Evolutionary conservation across 2,113 vertebrate species (phyloP).

Genomic region (Panthera tigris): DNA sequence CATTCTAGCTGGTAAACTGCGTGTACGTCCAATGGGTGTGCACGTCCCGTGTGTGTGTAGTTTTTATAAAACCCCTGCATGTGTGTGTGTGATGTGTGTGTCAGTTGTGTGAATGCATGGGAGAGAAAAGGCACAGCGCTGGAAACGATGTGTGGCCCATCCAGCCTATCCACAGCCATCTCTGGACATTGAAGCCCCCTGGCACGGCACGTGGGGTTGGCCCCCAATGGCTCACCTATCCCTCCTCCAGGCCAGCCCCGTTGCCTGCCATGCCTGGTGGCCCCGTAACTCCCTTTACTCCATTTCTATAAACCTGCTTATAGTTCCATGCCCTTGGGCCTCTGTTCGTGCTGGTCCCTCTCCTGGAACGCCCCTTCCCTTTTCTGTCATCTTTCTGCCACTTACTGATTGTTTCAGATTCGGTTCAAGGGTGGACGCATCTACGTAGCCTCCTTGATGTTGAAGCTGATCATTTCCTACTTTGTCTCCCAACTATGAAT

Average conservation of each 20-base stretch:
- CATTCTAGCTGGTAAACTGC: background rate
- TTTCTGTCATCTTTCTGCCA: background rate
- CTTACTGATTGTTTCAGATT: background rate
- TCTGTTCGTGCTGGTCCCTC: background rate
- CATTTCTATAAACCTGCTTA: background rate
- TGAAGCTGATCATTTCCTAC: background rate
- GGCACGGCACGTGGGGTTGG: accelerated
- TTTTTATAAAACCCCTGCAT: background rate
- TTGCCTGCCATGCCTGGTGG: accelerated
- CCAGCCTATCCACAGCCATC: no score
- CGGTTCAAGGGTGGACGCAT: background rate
- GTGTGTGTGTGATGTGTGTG: background rate
- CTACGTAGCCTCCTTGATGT: background rate
- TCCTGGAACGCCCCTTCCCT: background rate
- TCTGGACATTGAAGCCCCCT: background rate
- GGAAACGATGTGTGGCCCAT: background rate
- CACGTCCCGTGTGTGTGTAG: background rate
- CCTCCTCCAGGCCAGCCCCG: background rate
- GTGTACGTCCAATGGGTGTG: no score
- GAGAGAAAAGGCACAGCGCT: background rate
- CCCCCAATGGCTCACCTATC: accelerated
- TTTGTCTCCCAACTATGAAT: background rate
- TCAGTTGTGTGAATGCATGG: background rate
- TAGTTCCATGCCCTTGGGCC: background rate
- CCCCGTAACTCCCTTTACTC: background rate